Evolutionary conservation across 2,113 vertebrate genomes (phyloP).

Genomic region (Ranitomeya imitator): DNA sequence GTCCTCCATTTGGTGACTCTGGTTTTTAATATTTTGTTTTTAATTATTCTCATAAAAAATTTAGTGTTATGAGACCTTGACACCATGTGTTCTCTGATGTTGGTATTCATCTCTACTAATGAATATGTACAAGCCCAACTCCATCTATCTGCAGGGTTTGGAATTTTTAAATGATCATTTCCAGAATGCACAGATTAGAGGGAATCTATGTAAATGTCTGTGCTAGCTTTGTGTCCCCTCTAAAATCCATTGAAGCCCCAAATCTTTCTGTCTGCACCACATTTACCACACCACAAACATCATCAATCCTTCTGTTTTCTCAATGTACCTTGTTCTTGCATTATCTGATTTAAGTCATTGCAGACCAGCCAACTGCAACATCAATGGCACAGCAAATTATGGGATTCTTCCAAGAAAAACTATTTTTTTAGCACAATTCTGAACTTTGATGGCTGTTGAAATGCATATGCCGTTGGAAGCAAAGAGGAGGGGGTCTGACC

Average conservation of each 20-base stretch:
- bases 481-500: conserved; percentile 65
- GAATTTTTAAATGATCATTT: too few relatives aligned
- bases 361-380: conserved; percentile 44
- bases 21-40: too few relatives aligned
- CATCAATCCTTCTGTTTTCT: conserved; percentile 40
- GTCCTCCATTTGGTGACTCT: too few relatives aligned
- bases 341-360: conserved; percentile 39
- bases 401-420: conserved; percentile 52
- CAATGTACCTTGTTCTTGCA: conserved; percentile 15
- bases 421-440: conserved; percentile 54
- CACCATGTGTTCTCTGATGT: too few relatives aligned
- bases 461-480: conserved; percentile 62
- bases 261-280: conserved; percentile 18
- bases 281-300: conserved; percentile 8
- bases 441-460: conserved; percentile 64
- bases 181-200: too few relatives aligned
- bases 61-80: too few relatives aligned
- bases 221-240: neutral
- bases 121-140: too few relatives aligned
- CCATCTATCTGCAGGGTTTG: too few relatives aligned
- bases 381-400: conserved; percentile 52
- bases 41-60: too few relatives aligned
- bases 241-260: conserved; percentile 7
- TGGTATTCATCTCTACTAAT: too few relatives aligned
- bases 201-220: neutral